phyloP scores from a whole-genome alignment of 2,888 invertebrate species.

The Deladenus siricidicola region DNA sequence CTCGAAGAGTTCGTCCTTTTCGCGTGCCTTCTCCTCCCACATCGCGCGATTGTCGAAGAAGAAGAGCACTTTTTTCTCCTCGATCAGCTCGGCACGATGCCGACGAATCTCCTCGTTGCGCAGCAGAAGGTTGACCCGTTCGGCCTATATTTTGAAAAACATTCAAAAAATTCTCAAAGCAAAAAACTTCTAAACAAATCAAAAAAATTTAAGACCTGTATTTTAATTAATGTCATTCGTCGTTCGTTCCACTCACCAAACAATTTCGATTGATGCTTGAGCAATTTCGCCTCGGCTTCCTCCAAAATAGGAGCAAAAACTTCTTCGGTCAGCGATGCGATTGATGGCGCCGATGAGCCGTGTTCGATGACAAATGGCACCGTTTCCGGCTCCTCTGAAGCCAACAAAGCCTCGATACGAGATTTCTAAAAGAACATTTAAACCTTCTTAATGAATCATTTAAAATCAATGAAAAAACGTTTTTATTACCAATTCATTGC shows the following conservation, averaged over 20 bases:
- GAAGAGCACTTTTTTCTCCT: conserved; percentile 24
- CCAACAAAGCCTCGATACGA: no score
- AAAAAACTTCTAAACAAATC: conserved; percentile 23
- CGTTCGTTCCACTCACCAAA: conserved; percentile 18
- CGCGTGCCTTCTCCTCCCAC: conserved; percentile 30
- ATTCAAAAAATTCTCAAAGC: no score
- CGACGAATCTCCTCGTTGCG: conserved; percentile 37
- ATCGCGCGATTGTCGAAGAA: conserved; percentile 31
- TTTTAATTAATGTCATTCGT: conserved; percentile 13
- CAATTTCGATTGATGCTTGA: conserved; percentile 12
- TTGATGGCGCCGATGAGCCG: not conserved
- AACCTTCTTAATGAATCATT: no score
- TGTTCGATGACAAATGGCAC: not conserved
- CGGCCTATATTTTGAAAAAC: conserved; percentile 36
- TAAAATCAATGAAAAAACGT: no score
- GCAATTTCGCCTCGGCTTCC: conserved; percentile 6
- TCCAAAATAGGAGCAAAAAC: conserved; percentile 7
- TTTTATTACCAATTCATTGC: no score
- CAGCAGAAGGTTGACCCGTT: conserved; percentile 38
- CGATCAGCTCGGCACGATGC: conserved; percentile 19
- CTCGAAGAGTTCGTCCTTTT: conserved; percentile 24
- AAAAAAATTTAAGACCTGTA: conserved; percentile 8
- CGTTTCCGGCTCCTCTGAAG: not conserved
- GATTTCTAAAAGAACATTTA: no score
- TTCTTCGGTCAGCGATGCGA: not conserved